Conservation (phyloP, 2,888 invertebrate genomes). For the Chouioia cunea region DNA sequence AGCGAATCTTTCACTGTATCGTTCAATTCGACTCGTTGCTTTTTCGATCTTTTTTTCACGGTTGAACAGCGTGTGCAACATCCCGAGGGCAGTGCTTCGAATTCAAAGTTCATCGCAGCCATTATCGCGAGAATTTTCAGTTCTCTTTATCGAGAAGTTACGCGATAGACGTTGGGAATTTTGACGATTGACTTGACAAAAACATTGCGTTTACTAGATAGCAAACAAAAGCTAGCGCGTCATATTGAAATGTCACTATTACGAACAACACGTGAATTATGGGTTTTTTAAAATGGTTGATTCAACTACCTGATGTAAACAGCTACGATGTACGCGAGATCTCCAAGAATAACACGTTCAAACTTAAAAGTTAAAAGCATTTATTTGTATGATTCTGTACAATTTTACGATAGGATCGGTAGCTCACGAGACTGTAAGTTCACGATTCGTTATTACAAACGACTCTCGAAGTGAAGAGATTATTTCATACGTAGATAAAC, state of each 20-base stretch:
- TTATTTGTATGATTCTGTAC: constrained; percentile 16
- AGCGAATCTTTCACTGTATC: constrained; percentile 23
- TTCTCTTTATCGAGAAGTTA: neutral
- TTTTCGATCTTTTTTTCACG: too few relatives aligned
- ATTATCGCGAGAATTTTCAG: constrained; percentile 1
- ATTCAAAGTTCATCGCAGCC: constrained; percentile 39
- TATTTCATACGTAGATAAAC: too few relatives aligned
- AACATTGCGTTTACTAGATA: too few relatives aligned
- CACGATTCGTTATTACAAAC: neutral
- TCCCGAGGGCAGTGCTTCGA: neutral
- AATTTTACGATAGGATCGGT: constrained; percentile 13
- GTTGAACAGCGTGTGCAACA: too few relatives aligned
- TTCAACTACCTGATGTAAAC: too few relatives aligned
- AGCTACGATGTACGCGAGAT: neutral
- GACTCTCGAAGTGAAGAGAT: neutral
- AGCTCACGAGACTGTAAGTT: neutral
- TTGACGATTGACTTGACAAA: too few relatives aligned
- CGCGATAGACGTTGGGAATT: neutral
- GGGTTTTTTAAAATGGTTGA: neutral
- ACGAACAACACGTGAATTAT: neutral
- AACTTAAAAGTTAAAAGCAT: constrained; percentile 11
- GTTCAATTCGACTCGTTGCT: neutral
- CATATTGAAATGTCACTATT: neutral
- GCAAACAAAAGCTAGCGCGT: neutral
- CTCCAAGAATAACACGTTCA: neutral